Base-by-base conservation (phyloP, 2,888 invertebrate species). In the Galerucella pusilla region DNA sequence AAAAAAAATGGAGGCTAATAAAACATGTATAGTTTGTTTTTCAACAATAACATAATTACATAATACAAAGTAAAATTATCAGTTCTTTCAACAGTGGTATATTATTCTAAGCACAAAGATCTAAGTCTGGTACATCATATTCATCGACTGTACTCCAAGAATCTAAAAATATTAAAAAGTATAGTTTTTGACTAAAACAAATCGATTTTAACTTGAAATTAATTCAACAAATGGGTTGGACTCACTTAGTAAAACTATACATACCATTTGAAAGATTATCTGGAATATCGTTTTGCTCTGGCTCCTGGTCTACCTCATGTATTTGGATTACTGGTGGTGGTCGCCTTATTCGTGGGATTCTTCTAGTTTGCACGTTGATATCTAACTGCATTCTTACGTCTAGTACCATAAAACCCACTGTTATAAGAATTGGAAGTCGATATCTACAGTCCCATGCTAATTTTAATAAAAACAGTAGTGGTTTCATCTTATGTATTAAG, bases 381-480 rank as follows among this genome's bases (percentile, higher is more conserved):
- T 93, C 93, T 74, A 93, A 87, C 81, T 92, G 92, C 88, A 93
- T 89, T 68, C 92, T 89, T 49, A 92, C 90, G 81, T 93, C 93
- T 86, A 93, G 89, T 0, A 91, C 90, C 86, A 93, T 90, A 80
- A 93, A 92, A 16, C 90, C 91, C 11, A 92, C 90, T 11, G 92
- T 90, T 65, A 93, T 90, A 12, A 94, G 86, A 57, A 93, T 88
- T 0, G 94, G 94, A 67, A 94, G 88, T 67, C 92, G 90, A 76
- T 92, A 88, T 59, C 93, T 90, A 65, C 92, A 92, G 78, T 91
- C 91, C 93, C 93, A 94, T 2, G 93, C 94, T 80, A 94, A 88
- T 78, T 92, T 91, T 54, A 94, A 89, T 79, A 94, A 89, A 85
- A 94, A 94, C 70, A 93, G 85, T 76, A 94, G 88, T 10, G 86